Base-by-base conservation (phyloP, 2,113 vertebrate genomes). In the Psittacara wagleri region DNA sequence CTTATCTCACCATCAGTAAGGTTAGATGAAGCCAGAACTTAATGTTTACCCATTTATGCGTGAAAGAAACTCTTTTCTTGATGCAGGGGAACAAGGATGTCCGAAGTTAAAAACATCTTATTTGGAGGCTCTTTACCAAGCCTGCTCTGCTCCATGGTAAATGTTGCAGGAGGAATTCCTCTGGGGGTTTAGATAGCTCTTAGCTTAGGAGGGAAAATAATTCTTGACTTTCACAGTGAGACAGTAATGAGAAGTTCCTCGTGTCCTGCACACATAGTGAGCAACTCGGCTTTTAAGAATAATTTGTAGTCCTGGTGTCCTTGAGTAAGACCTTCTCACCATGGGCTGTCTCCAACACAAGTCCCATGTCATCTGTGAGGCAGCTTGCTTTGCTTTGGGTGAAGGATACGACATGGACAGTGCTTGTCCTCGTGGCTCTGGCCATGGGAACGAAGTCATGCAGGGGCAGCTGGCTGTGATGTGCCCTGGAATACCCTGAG, bases 361-460 rank as follows among this genome's bases (percentile, higher is more conserved):
- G 4, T 66, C 20, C 67, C 67, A 57, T 23, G 31, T 37, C 43
- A 63, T 33, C 52, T 33, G 25, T 11, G 15, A 49, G 51, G 61
- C 31, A 46, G 37, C 39, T 83, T 66, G 44, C 24, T 81, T 67
- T 43, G 43, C 29, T 79, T 22, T 25, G 24, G 33, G 5, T 41
- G 76, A 88, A 78, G 64, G 35, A 41, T 43, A 35, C 0, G 0
- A 6, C 8, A 5, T 0, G 8, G 67, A 66, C 0, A 0, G 57
- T 29, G 44, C 37, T 73, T 85, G 80, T 1, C 39, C 14, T 28
- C 0, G 0, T 37, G 55, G 54, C 49, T 84, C 62, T 82, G 69
- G 43, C 24, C 46, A 55, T 33, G 85, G 79, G 59, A 51, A 74
- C 31, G 41, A 33, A 64, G 37, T 23, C 3, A 1, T 28, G 28